A percentile compares a stretch with the other conserved stretches of the same genome.
Evolutionary conservation across 1,140 invertebrate genomes (phyloP).

Genomic region (Eulimnadia texana): DNA sequence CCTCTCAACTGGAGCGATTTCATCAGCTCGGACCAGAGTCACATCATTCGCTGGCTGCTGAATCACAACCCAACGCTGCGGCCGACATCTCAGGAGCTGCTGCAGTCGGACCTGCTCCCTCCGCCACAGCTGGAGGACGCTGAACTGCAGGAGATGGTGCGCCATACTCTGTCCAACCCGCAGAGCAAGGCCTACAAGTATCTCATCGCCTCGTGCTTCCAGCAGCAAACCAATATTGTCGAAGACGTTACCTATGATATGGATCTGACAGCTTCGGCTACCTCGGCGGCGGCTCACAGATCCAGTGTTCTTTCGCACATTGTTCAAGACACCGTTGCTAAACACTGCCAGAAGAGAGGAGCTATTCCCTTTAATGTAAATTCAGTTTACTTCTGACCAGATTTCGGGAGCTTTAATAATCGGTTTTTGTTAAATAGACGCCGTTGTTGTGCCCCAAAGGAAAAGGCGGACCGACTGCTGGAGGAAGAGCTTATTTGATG

Average conservation of each 20-base stretch:
- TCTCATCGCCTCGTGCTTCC: conserved; percentile 51
- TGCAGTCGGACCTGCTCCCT: conserved; percentile 65
- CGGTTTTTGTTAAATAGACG: not conserved
- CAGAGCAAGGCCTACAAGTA: conserved; percentile 67
- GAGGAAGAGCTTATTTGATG: conserved; percentile 45
- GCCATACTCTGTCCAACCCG: conserved; percentile 58
- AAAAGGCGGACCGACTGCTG: not conserved
- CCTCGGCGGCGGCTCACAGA: not conserved
- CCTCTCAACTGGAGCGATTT: conserved; percentile 39
- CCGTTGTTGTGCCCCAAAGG: not conserved
- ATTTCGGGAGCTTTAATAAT: not conserved
- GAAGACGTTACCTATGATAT: conserved; percentile 62
- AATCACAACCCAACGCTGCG: conserved; percentile 66
- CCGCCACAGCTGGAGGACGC: conserved; percentile 59
- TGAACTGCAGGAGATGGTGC: conserved; percentile 57
- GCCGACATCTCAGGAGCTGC: conserved; percentile 66
- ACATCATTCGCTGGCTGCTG: conserved; percentile 53
- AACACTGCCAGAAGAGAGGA: conserved; percentile 7
- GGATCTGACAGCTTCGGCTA: conserved; percentile 20
- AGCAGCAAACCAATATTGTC: conserved; percentile 45
- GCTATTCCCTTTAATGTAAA: conserved; percentile 4
- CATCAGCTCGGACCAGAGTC: conserved; percentile 21
- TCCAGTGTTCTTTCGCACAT: not conserved
- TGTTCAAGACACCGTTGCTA: not conserved
- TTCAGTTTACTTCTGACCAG: no score